Evolutionary conservation across 1,140 invertebrate species (phyloP), one percentile per base, ranked within the genome.

Genomic region (Caenorhabditis brenneri): DNA sequence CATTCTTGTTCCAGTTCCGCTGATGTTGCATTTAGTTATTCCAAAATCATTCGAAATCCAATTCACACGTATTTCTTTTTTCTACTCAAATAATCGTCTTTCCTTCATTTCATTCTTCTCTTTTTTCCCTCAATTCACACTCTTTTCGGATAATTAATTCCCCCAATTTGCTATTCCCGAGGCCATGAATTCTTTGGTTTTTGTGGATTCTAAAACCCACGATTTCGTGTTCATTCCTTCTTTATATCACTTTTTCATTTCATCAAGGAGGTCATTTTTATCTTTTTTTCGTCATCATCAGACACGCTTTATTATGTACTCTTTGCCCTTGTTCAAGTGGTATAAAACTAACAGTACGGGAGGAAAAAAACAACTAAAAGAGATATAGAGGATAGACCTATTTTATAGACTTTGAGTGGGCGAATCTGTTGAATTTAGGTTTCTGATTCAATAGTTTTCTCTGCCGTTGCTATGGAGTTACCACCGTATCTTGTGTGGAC

Each of bases 81-180:
- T 36, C 31, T 27, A 15, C 36, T 15, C 12, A 27, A 3, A 22
- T 16, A 36, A 65, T 33, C 60, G 60, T 65, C 7, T 51, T n/a
- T 42, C 39, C 39, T 12, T 42, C 39, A 42, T 42, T 42, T 42
- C 39, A 12, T 51, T n/a, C 22, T n/a, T 7, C 22, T n/a, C 49
- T 51, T 51, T n/a, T 46, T 46, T 42, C 39, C 12, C 39, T 36
- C 65, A 74, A 42, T 74, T 42, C 65, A 42, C 65, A 74, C 65
- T 74, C 42, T 29, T 74, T 74, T 36, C 65, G 65, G 65, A 74
- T 74, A 74, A 74, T 74, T 74, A 74, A 74, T 74, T 42, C 36
- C 36, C 22, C n/a, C 65, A 74, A 74, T 74, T 74, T 74, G 33
- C 65, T 42, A 74, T 74, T 74, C 65, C 24, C 65, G 65, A 74